A percentile compares a stretch with the other conserved stretches of the same genome.
phyloP scores from a whole-genome alignment of 2,113 vertebrate species.

The Furnarius figulus region DNA sequence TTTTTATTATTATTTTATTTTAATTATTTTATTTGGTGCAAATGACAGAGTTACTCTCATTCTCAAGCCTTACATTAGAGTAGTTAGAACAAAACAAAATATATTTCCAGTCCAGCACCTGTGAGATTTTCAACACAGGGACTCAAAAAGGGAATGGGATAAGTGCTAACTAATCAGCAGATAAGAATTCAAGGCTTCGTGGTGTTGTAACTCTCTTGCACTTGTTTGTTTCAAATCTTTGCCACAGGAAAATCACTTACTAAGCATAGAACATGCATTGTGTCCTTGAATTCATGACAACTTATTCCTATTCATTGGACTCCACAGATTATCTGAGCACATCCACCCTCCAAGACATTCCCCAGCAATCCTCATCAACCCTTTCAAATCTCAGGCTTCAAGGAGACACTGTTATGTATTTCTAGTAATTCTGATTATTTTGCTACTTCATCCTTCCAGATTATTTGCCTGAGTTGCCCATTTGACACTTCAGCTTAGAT shows the following conservation, averaged over 20 bases:
- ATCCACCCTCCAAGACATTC: neutral
- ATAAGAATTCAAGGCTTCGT: neutral
- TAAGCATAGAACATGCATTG: neutral
- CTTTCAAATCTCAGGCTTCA: neutral
- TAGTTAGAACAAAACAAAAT: neutral
- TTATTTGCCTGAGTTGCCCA: neutral
- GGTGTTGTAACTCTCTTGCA: neutral
- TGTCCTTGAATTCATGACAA: neutral
- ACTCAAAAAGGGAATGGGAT: neutral
- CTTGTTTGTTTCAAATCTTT: neutral
- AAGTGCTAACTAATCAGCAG: neutral
- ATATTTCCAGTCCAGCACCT: neutral
- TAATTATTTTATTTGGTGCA: neutral
- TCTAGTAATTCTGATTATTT: neutral
- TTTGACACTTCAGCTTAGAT: neutral
- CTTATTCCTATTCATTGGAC: neutral
- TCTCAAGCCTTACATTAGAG: neutral
- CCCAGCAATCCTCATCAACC: neutral
- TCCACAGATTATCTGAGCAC: neutral
- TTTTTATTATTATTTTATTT: too few relatives aligned
- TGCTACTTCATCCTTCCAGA: neutral
- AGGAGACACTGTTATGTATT: neutral
- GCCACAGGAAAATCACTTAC: neutral
- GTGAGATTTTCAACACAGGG: neutral
- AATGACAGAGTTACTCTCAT: neutral